Base-by-base conservation (phyloP, 1,140 invertebrate genomes). In the Diachasmimorpha longicaudata region DNA sequence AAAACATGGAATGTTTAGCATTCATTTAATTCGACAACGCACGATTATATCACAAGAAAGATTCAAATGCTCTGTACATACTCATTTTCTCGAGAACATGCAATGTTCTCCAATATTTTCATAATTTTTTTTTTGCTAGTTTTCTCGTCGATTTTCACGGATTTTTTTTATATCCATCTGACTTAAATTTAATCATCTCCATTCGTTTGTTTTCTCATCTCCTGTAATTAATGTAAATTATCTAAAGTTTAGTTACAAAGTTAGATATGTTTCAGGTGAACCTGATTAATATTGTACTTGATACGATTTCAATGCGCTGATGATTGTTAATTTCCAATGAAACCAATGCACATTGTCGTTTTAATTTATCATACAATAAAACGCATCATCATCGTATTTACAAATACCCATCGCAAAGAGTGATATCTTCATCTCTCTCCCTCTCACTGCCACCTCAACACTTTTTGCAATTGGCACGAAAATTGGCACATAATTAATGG, bases 1-100 rank as follows among this genome's bases (percentile, higher is more conserved):
- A 86, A 88, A 87, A 86, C 86, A 84, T 87, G 85, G 84, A 88
- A 85, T 87, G 83, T 81, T 80, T 82, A 81, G 78, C 80, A 80
- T 80, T 82, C 74, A 78, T 69, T 77, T 67, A 63, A 68, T 84
- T 84, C 85, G 86, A 81, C 82, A 85, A 84, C 87, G 84, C 83
- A 88, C 85, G 87, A 88, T 88, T 89, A 89, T 89, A 89, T 89
- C 88, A 88, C 86, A 89, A 88, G 86, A 88, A 88, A 88, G 86
- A 89, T 89, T 87, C 82, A 85, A 89, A 88, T 87, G 86, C 84
- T 87, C 87, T 89, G 86, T 89, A 89, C 88, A 89, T 79, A 81
- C 81, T 63, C 10, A 31, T 63, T 63, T 25, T 63, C 23, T 63
- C 23, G 10, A 80, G 81, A 84, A 85, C 83, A 85, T 86, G 81